phyloP scores from a whole-genome alignment of 2,797 vertebrate genomes.

The Limnodromus scolopaceus region DNA sequence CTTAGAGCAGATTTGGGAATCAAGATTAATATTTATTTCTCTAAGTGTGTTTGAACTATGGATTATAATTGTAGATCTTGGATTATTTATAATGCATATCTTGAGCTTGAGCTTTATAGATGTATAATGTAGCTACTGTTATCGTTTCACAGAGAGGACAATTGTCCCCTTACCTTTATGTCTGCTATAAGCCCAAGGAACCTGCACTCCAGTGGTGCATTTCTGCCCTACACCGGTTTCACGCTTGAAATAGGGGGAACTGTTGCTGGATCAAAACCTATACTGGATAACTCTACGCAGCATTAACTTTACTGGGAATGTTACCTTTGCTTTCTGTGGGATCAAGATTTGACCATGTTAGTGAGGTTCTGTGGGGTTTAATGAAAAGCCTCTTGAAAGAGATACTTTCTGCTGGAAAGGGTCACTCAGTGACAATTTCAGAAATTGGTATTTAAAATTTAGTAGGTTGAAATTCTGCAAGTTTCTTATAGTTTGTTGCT shows the following conservation, averaged over 20 bases:
- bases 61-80: background rate
- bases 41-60: background rate
- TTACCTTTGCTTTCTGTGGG: background rate
- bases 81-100: background rate
- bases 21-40: background rate
- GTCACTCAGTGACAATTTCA: background rate
- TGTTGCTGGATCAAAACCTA: background rate
- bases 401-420: background rate
- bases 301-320: background rate
- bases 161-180: background rate
- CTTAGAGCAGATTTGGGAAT: background rate
- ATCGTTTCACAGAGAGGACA: background rate
- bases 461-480: background rate
- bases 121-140: background rate
- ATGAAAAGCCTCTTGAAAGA: background rate
- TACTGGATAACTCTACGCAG: accelerated
- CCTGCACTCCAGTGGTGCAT: background rate
- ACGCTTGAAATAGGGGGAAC: background rate
- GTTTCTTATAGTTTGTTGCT: background rate
- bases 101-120: background rate
- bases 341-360: background rate
- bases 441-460: background rate
- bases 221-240: background rate
- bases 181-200: background rate
- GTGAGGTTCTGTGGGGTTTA: background rate